Conservation (phyloP, 2,113 vertebrate species). For the Triplophysa tibetana region DNA sequence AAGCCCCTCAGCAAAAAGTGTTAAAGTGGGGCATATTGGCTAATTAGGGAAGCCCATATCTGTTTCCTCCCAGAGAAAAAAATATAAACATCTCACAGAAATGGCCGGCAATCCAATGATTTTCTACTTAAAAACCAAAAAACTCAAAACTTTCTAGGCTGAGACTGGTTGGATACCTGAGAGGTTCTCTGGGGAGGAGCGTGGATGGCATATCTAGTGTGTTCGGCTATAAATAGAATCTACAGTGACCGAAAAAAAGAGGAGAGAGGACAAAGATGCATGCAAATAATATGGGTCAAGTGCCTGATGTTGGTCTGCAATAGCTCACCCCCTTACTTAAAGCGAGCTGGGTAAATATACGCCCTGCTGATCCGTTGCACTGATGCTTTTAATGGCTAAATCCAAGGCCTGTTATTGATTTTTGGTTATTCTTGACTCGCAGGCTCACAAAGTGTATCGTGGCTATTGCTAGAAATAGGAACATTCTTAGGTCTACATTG, state of each 20-base stretch:
- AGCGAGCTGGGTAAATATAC: background rate
- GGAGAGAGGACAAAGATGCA: slow-evolving; percentile 47
- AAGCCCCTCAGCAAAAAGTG: slow-evolving; percentile 15
- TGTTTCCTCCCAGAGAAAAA: background rate
- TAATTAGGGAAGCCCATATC: slow-evolving; percentile 7
- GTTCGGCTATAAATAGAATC: slow-evolving; percentile 70
- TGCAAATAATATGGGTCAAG: slow-evolving; percentile 71
- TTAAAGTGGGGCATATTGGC: slow-evolving; percentile 10
- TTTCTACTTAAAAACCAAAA: background rate
- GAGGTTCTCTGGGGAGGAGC: slow-evolving; percentile 16
- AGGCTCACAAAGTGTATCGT: slow-evolving; percentile 6
- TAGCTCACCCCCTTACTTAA: background rate
- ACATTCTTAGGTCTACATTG: background rate
- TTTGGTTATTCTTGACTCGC: slow-evolving; percentile 18
- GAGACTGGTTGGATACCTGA: slow-evolving; percentile 12
- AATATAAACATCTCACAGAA: background rate
- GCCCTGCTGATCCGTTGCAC: background rate
- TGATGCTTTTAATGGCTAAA: slow-evolving; percentile 2
- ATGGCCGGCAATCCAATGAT: background rate
- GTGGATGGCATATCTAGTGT: slow-evolving; percentile 50
- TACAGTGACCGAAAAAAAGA: slow-evolving; percentile 63
- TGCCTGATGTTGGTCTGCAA: background rate
- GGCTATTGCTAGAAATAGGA: slow-evolving; percentile 15
- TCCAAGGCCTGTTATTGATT: slow-evolving; percentile 23
- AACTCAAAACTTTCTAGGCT: slow-evolving; percentile 13